Percentiles rank a stretch among this genome's conserved stretches.
Conservation (phyloP, 2,113 vertebrate genomes). For the Tachycineta bicolor region DNA sequence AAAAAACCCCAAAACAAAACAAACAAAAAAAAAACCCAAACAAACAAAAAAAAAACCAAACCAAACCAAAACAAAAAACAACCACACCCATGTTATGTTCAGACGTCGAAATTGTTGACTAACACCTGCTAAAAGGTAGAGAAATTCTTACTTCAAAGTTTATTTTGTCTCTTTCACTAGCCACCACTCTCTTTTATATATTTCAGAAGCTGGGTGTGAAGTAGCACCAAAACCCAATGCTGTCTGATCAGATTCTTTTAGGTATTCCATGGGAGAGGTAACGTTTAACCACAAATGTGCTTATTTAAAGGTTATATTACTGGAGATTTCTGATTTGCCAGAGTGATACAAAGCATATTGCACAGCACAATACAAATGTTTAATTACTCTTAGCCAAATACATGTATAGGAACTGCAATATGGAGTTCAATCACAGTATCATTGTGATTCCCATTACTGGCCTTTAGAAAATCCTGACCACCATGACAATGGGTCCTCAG, state of each 20-base stretch:
- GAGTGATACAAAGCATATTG: neutral
- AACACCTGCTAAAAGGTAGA: neutral
- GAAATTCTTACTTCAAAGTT: neutral
- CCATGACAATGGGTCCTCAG: too few relatives aligned
- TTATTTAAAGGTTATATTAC: neutral
- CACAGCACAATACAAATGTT: neutral
- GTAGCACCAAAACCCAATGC: neutral
- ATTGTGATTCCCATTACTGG: neutral
- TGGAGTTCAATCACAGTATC: neutral
- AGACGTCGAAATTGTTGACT: neutral
- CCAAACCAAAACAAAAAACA: too few relatives aligned
- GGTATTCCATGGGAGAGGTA: neutral
- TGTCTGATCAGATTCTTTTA: neutral
- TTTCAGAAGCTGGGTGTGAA: neutral
- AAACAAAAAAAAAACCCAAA: too few relatives aligned
- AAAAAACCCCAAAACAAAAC: too few relatives aligned
- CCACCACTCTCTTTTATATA: neutral
- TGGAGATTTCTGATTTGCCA: neutral
- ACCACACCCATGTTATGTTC: neutral
- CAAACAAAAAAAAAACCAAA: too few relatives aligned
- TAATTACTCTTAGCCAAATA: neutral
- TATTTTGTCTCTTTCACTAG: neutral
- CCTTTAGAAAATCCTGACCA: neutral
- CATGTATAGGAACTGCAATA: neutral
- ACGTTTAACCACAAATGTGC: neutral